phyloP scores from a whole-genome alignment of 2,113 vertebrate genomes.

The Etheostoma cragini region DNA sequence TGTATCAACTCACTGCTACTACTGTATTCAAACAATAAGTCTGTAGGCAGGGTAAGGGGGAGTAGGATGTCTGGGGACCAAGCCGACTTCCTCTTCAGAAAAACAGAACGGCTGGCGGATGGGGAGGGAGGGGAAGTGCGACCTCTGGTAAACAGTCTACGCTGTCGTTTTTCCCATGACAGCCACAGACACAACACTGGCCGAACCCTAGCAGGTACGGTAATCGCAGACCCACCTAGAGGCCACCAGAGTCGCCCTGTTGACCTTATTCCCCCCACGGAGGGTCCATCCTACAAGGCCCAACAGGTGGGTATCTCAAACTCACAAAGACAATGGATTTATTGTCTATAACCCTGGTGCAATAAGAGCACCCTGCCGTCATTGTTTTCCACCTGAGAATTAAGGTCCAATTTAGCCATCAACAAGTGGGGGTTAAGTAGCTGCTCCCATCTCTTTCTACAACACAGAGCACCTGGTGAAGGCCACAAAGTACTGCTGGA shows the following conservation, averaged over 20 bases:
- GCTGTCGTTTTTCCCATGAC: constrained; percentile 60
- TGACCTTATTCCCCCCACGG: constrained; percentile 56
- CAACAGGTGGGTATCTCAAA: constrained; percentile 75
- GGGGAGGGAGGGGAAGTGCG: constrained; percentile 63
- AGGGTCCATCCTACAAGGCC: constrained; percentile 61
- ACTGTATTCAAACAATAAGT: constrained; percentile 79
- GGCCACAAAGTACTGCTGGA: constrained; percentile 58
- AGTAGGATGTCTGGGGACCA: constrained; percentile 64
- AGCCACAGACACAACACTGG: constrained; percentile 68
- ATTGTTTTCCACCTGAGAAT: constrained; percentile 68
- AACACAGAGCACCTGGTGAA: constrained; percentile 72
- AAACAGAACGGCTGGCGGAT: constrained; percentile 51
- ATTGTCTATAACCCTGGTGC: constrained; percentile 68
- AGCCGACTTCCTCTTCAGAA: constrained; percentile 72
- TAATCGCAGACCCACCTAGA: constrained; percentile 25
- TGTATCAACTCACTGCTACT: constrained; percentile 61
- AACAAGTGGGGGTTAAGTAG: constrained; percentile 65
- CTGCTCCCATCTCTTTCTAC: constrained; percentile 47
- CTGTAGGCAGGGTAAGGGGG: constrained; percentile 32
- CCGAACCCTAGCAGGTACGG: constrained; percentile 37
- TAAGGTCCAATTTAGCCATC: constrained; percentile 82
- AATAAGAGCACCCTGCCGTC: constrained; percentile 73
- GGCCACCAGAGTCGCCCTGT: constrained; percentile 47
- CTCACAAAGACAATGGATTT: constrained; percentile 78
- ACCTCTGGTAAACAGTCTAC: constrained; percentile 72